Percentiles rank a stretch among this genome's conserved stretches.
These are phyloP conservation scores for Ammospiza maritima DNA, from an alignment of 2,797 vertebrate species.

Conservation along the genomic window DNA sequence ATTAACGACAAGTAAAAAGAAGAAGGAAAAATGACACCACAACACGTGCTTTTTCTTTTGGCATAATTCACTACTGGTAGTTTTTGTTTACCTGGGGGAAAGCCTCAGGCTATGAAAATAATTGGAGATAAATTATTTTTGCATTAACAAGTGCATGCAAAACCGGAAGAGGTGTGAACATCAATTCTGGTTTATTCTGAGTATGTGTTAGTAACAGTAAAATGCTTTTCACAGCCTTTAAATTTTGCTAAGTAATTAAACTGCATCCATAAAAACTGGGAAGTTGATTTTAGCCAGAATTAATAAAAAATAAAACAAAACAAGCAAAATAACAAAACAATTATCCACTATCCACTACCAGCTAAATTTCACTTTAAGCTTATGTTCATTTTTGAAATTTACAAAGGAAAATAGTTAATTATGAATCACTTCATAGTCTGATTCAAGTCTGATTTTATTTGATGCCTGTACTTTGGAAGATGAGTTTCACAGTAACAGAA, in stretches of 20 bases:
- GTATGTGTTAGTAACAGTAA: not conserved
- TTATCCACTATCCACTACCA: not conserved
- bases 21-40: not conserved
- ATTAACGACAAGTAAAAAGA: not conserved
- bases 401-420: not conserved
- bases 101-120: not conserved
- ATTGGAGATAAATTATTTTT: not conserved
- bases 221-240: not conserved
- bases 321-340: not conserved
- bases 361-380: not conserved
- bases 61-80: not conserved
- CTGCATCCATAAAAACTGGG: not conserved
- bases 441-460: not conserved
- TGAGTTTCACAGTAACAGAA: not conserved
- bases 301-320: not conserved
- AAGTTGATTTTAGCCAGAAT: not conserved
- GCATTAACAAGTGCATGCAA: not conserved
- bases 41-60: not conserved
- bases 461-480: not conserved
- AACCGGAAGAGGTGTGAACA: fast-evolving
- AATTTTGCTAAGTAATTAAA: not conserved
- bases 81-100: not conserved
- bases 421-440: not conserved
- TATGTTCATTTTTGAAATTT: not conserved
- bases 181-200: not conserved